Base-by-base conservation (phyloP, 2,888 invertebrate species). In the Meta bourneti region DNA sequence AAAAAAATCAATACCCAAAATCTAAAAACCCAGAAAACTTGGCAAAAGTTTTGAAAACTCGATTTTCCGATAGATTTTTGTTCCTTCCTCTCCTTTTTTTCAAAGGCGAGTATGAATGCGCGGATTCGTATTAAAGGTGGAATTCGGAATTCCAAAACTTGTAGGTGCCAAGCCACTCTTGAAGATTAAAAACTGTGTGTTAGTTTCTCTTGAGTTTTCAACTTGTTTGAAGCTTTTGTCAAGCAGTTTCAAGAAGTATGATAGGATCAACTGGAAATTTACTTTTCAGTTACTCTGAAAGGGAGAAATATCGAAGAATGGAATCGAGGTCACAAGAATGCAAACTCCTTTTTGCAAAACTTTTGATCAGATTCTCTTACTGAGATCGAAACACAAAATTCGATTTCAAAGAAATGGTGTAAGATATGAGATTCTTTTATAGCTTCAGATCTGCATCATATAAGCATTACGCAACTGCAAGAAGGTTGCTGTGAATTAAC, bases 1-100 rank as follows among this genome's bases (percentile, higher is more conserved):
- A 74, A 71, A 71, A 74, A 82, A 74, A 84, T 84, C 83, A 61
- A 84, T 84, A 54, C 54, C 74, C 83, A 84, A 84, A 84, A 84
- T 84, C 83, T 72, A 52, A 71, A 74, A 84, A 54, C 83, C 71
- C 54, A 34, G 74, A 74, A 84, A 84, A 84, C 83, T 74, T 74
- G 83, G 72, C 83, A 84, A 74, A 84, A 84, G 83, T 84, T 84
- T 84, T 49, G 74, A 74, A 74, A 84, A 84, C 83, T 84, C 83
- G 74, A 84, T 84, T 84, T 84, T 52, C 83, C 83, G 54, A 84
- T 84, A 84, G 70, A 72, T 84, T 74, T 52, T 82, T 20, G 74
- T 13, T 34, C 34, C 34, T 34, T 34, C 34, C 34, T 34, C 20
- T 20, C 11, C n/a, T 71, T 82, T 72, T 71, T 61, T 61, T 54